Conservation (phyloP, 2,888 invertebrate species). For the Ormyrus thymus region DNA sequence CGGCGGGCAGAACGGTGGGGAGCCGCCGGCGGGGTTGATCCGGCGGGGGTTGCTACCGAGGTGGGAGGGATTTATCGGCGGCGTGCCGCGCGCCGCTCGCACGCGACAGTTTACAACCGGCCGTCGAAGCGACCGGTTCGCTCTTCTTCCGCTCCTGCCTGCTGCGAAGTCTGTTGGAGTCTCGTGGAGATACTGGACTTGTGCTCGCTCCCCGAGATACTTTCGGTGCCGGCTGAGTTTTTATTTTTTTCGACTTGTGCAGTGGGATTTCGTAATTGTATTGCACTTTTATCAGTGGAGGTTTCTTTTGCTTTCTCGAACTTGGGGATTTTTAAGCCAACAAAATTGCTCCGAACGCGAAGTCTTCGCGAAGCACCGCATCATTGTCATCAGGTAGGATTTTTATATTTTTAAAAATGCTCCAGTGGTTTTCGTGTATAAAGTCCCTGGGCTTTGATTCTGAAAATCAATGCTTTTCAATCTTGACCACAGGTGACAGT, state of each 20-base stretch:
- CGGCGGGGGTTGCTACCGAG: slow-evolving; percentile 12
- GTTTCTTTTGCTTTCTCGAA: slow-evolving; percentile 22
- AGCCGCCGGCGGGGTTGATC: slow-evolving; percentile 37
- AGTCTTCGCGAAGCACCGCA: slow-evolving; percentile 62
- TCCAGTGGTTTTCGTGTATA: too few species aligned
- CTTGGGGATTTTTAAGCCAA: slow-evolving; percentile 24
- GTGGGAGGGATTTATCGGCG: slow-evolving; percentile 63
- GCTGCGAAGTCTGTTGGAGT: too few species aligned
- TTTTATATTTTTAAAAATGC: not conserved
- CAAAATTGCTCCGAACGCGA: slow-evolving; percentile 68
- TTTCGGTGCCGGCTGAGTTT: too few species aligned
- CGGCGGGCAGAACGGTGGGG: slow-evolving; percentile 29
- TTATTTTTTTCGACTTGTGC: too few species aligned
- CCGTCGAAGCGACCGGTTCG: slow-evolving; percentile 66
- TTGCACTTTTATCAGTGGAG: slow-evolving; percentile 26
- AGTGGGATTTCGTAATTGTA: not conserved
- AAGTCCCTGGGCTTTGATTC: too few species aligned
- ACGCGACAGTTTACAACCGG: slow-evolving; percentile 74
- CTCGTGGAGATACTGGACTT: too few species aligned
- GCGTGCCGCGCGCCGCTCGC: slow-evolving; percentile 68
- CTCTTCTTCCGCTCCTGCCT: slow-evolving; percentile 19
- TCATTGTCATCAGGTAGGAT: slow-evolving; percentile 64
- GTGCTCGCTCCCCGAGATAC: too few species aligned
- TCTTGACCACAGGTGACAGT: too few species aligned
- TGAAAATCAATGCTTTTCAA: too few species aligned